Conservation (phyloP, 1,140 invertebrate genomes). For the Rhagoletis pomonella region DNA sequence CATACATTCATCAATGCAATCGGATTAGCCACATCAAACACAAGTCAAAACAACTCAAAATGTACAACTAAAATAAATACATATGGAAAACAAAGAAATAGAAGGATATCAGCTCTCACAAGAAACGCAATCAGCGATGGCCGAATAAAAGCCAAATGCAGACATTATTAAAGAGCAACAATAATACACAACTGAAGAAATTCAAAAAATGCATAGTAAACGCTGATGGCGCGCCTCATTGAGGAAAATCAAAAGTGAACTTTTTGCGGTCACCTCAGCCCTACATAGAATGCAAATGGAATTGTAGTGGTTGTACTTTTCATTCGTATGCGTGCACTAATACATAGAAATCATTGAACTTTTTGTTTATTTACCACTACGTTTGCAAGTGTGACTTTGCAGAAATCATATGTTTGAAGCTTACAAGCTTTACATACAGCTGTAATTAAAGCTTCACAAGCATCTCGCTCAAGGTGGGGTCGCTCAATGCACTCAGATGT, state of each 20-base stretch:
- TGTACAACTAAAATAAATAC: background rate
- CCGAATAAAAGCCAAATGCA: conserved; percentile 24
- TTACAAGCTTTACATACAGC: background rate
- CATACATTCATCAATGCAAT: conserved; percentile 29
- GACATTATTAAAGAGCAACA: background rate
- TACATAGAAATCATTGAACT: background rate
- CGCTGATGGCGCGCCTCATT: background rate
- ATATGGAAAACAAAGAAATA: background rate
- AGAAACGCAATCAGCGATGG: conserved; percentile 32
- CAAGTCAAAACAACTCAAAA: background rate
- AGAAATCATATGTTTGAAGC: conserved; percentile 46
- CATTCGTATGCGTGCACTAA: conserved; percentile 27
- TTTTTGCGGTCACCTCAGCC: conserved; percentile 24
- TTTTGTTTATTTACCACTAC: conserved; percentile 20
- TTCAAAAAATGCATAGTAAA: background rate
- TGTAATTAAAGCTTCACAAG: background rate
- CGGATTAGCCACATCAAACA: conserved; percentile 36
- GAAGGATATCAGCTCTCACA: conserved; percentile 9
- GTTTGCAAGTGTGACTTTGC: background rate
- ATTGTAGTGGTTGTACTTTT: background rate
- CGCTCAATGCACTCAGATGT: too few relatives aligned
- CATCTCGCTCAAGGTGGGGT: too few relatives aligned
- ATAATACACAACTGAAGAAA: background rate
- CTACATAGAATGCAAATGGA: background rate
- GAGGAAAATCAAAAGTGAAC: background rate